Evolutionary conservation across 2,797 vertebrate species (phyloP).

Genomic region (Fringilla coelebs): DNA sequence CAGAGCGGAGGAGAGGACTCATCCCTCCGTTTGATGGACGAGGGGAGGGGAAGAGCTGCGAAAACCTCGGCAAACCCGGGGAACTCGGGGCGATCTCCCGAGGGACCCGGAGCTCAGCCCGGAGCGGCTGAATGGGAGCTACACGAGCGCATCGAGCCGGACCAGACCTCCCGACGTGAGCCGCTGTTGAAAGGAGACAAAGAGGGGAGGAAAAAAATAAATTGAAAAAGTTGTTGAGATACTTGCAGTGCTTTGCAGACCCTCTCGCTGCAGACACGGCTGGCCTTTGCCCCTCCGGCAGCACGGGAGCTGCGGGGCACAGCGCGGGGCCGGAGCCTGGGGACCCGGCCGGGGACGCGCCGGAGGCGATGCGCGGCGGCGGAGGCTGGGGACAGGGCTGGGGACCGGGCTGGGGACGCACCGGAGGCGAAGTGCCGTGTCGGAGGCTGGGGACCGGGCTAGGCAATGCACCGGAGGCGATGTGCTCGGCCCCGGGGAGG

Average conservation of each 20-base stretch:
- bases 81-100: not conserved
- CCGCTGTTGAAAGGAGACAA: not conserved
- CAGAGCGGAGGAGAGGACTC: not conserved
- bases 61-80: not conserved
- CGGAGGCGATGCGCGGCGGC: not conserved
- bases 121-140: not conserved
- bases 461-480: not conserved
- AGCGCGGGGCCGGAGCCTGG: not conserved
- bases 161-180: not conserved
- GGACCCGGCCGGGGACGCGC: not conserved
- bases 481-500: not conserved
- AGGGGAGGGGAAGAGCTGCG: not conserved
- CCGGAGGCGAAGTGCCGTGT: not conserved
- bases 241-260: slow-evolving; percentile 44
- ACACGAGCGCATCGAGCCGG: not conserved
- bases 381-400: not conserved
- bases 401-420: not conserved
- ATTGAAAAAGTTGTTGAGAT: not conserved
- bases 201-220: fast-evolving
- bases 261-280: not conserved
- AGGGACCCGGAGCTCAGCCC: not conserved
- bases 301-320: not conserved
- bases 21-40: not conserved
- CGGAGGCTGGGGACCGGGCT: not conserved
- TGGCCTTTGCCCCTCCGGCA: not conserved